These are phyloP conservation scores for Tipula lateralis DNA, from an alignment of 2,888 invertebrate species.

Conservation along the genomic window DNA sequence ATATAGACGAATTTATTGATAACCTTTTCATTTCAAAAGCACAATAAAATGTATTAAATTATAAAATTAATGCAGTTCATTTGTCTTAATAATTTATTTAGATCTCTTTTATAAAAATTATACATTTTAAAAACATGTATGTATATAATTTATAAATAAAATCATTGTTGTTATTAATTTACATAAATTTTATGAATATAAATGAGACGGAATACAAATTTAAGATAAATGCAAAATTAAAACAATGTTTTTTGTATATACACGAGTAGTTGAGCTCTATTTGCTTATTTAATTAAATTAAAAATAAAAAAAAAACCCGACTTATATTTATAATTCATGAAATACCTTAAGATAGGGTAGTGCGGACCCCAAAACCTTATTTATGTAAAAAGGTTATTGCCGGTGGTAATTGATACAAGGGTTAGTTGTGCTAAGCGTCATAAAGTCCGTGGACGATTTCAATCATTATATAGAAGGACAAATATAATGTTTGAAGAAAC, in stretches of 20 bases:
- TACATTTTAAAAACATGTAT: neutral
- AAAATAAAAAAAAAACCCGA: too few species aligned
- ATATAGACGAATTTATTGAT: neutral
- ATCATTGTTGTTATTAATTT: slow-evolving; percentile 24
- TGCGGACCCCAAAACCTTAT: too few species aligned
- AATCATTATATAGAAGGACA: too few species aligned
- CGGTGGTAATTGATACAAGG: too few species aligned
- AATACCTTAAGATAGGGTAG: too few species aligned
- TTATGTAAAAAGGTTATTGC: too few species aligned
- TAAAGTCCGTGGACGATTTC: too few species aligned
- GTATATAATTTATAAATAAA: neutral
- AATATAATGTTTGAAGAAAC: too few species aligned
- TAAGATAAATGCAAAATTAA: neutral
- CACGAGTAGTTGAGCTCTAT: neutral
- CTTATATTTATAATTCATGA: too few species aligned
- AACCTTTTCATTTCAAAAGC: neutral
- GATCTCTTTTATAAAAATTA: neutral
- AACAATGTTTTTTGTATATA: neutral
- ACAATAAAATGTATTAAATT: neutral
- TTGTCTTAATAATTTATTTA: slow-evolving; percentile 20
- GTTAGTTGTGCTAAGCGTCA: too few species aligned
- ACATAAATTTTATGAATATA: neutral
- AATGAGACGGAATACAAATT: neutral
- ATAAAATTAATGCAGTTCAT: slow-evolving; percentile 15
- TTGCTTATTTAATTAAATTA: neutral